phyloP scores from a whole-genome alignment of 2,113 vertebrate genomes.

The Prionailurus bengalensis region DNA sequence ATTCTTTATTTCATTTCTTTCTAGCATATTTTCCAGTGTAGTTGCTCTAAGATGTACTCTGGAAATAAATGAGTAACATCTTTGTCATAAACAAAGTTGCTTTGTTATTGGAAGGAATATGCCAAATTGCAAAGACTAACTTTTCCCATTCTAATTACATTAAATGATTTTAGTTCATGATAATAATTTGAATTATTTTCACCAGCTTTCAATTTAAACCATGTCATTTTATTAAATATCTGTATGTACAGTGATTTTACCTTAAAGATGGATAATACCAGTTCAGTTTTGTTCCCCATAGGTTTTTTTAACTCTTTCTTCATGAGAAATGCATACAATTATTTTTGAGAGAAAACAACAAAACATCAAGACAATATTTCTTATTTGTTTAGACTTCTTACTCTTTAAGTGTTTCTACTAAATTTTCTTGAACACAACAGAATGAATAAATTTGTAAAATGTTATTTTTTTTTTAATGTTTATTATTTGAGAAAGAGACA shows the following conservation, averaged over 20 bases:
- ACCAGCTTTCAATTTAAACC: conserved; percentile 59
- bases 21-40: not conserved
- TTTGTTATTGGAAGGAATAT: conserved; percentile 44
- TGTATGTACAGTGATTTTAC: not conserved
- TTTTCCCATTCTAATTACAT: conserved; percentile 47
- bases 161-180: conserved; percentile 57
- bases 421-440: not conserved
- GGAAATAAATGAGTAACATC: conserved; percentile 35
- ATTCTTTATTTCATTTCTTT: not conserved
- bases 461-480: not conserved
- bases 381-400: not conserved
- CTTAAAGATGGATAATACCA: conserved; percentile 52
- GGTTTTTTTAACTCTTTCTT: not conserved
- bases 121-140: conserved; percentile 23
- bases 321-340: not conserved
- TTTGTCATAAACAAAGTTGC: conserved; percentile 46
- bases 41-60: conserved; percentile 10
- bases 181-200: conserved; percentile 64
- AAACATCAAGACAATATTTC: not conserved
- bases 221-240: conserved; percentile 55
- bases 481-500: no score
- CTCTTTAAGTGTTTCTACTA: not conserved
- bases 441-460: conserved; percentile 37
- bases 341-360: not conserved
- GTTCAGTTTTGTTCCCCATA: not conserved